phyloP scores from a whole-genome alignment of 1,140 invertebrate genomes.

The Macrobrachium nipponense region DNA sequence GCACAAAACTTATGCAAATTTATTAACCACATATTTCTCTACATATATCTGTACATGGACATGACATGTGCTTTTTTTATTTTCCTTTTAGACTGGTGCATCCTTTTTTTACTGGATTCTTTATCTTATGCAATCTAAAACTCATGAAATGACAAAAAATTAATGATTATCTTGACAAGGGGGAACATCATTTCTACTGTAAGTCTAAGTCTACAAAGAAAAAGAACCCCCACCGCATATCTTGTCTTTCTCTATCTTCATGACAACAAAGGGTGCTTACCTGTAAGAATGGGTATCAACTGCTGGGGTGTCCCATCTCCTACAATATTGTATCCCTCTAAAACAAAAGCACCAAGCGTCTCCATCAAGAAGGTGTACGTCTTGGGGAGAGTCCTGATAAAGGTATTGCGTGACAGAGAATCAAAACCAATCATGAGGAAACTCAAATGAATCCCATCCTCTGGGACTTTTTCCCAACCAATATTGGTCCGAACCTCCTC shows the following conservation, averaged over 20 bases:
- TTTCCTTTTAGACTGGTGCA: too few relatives aligned
- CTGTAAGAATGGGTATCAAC: slow-evolving; percentile 89
- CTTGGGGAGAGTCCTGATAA: slow-evolving; percentile 86
- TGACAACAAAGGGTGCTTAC: slow-evolving; percentile 66
- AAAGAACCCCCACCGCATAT: too few relatives aligned
- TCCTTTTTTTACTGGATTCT: too few relatives aligned
- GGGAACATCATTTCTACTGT: too few relatives aligned
- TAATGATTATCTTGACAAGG: too few relatives aligned
- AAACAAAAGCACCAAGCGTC: slow-evolving; percentile 76
- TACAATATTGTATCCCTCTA: slow-evolving; percentile 91
- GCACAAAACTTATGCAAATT: too few relatives aligned
- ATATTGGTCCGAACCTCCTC: slow-evolving; percentile 68
- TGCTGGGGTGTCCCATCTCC: slow-evolving; percentile 96
- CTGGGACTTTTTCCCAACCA: slow-evolving; percentile 72
- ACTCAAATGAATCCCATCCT: slow-evolving; percentile 75
- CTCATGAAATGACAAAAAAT: too few relatives aligned
- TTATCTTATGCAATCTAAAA: too few relatives aligned
- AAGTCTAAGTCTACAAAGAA: too few relatives aligned
- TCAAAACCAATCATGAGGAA: slow-evolving; percentile 93
- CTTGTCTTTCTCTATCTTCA: background rate
- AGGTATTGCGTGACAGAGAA: slow-evolving; percentile 87
- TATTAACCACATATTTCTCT: too few relatives aligned
- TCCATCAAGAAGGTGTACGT: slow-evolving; percentile 77
- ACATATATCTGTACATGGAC: too few relatives aligned
- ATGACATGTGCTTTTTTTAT: too few relatives aligned